Base-by-base conservation (phyloP, 2,113 vertebrate genomes). In the Pseudorectes ferrugineus region DNA sequence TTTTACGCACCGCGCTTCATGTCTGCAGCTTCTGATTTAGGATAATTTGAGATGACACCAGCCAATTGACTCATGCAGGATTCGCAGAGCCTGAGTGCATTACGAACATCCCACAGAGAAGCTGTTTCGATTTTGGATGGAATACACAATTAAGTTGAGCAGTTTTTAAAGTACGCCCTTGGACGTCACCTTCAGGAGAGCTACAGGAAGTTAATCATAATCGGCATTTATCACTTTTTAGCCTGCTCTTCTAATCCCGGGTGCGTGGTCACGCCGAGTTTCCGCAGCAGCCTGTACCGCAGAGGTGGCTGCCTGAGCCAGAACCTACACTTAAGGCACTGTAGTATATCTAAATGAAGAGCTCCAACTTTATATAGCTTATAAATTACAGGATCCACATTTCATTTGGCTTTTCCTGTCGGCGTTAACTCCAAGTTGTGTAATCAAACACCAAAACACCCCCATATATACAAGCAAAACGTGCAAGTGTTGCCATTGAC, bases 31-130 rank as follows among this genome's bases (percentile, higher is more conserved):
- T 84, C 72, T 29, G 21, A 83, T 74, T 66, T 51, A 12, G 33
- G 42, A 33, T 46, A 61, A 83, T 83, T 74, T 55, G 72, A 51
- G 79, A 38, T 74, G 72, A 88, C 86, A 97, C 72, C 55, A 62
- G 54, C 72, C 65, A 54, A 83, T 80, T 92, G 95, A 96, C 59
- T 94, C 95, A 86, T 28, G 38, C 62, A 73, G 78, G 46, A 90
- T 45, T 77, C 3, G 0, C 67, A 80, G 80, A 81, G 89, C 89
- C 85, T 3, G 35, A 89, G 82, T n/a, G 45, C 48, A 66, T 90
- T 85, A 74, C 2, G 35, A 94, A 86, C 85, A 88, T 67, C 95
- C 85, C 91, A 88, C 94, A 93, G 94, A 94, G 88, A 95, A 92
- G 79, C 83, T 54, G 91, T 59, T 92, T 80, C 20, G 5, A 80